These are phyloP conservation scores for Acrocera orbiculus DNA, from an alignment of 2,888 invertebrate genomes.

Conservation along the genomic window DNA sequence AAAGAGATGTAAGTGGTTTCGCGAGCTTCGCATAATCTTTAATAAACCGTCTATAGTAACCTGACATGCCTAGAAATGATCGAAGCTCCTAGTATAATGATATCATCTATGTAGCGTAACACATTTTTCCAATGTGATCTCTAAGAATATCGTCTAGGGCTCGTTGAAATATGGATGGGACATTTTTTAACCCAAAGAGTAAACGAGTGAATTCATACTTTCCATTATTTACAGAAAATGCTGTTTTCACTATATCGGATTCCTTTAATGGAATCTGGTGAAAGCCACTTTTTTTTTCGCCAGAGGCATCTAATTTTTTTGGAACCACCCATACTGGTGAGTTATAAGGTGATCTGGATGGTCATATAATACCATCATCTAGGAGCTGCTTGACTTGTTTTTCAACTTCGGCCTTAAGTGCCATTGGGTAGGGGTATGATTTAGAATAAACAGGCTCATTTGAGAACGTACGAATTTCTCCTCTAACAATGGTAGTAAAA, in stretches of 20 bases:
- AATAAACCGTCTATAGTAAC: conserved; percentile 14
- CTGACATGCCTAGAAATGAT: conserved; percentile 12
- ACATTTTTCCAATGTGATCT: conserved; percentile 6
- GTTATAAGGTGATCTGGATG: conserved; percentile 12
- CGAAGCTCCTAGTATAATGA: conserved; percentile 10
- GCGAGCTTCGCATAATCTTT: conserved; percentile 11
- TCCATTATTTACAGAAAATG: conserved; percentile 6
- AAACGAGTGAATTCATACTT: conserved; percentile 8
- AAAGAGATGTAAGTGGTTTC: conserved; percentile 14
- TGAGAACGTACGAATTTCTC: not conserved
- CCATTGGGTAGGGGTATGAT: conserved; percentile 1
- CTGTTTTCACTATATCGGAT: conserved; percentile 5
- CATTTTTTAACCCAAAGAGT: conserved; percentile 7
- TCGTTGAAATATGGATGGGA: conserved; percentile 7
- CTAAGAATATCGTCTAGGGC: conserved; percentile 6
- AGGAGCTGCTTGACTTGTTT: conserved; percentile 1
- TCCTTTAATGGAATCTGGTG: conserved; percentile 9
- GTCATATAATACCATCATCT: conserved; percentile 5
- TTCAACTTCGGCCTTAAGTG: not conserved
- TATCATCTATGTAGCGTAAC: conserved; percentile 9
- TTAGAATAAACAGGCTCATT: conserved; percentile 1
- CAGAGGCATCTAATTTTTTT: conserved; percentile 7
- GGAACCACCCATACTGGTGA: conserved; percentile 8
- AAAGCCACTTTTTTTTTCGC: conserved; percentile 9
- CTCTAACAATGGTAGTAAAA: not conserved